Base-by-base conservation (phyloP, 2,888 invertebrate genomes). In the Dynastes hyllus region DNA sequence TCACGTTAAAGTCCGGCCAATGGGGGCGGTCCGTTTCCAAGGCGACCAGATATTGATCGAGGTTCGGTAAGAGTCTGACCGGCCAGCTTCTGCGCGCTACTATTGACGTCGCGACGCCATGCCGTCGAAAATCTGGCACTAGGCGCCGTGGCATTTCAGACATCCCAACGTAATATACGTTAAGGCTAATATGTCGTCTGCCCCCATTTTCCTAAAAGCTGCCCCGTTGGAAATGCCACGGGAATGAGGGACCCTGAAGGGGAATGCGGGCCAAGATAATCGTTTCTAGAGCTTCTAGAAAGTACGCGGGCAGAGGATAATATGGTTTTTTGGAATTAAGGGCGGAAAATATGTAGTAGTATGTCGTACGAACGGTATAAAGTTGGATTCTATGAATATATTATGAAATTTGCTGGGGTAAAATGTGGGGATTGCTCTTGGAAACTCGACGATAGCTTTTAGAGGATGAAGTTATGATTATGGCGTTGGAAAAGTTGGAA, bases 41-140 rank as follows among this genome's bases (percentile, higher is more conserved):
- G 51, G 77, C 67, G 55, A 69, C 67, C 69, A 32, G 77, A 77
- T 77, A 77, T 77, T 77, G 77, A 77, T 77, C 77, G 53, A 70
- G 53, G 45, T 65, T 45, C 45, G 11, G 45, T 40, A 16, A 66
- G 40, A 66, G 29, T 51, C 69, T 69, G 53, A 27, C 29, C 51
- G 51, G 40, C 51, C 53, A n/a, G 32, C 63, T 63, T 32, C 29
- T 69, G 69, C 69, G 69, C 69, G 51, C 51, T n/a, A n/a, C 27
- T 69, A 69, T 69, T 69, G 69, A 69, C 69, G 69, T 69, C 29
- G 5, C 13, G 69, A 51, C 51, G 69, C 13, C 22, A 22, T 22
- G 51, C 29, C 22, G 55, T 22, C 22, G 69, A 29, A 69, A 69
- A 69, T 69, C 69, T 45, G 45, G 45, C 45, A 45, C 45, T 45